Conservation (phyloP, 1,140 invertebrate species). For the Physella acuta region DNA sequence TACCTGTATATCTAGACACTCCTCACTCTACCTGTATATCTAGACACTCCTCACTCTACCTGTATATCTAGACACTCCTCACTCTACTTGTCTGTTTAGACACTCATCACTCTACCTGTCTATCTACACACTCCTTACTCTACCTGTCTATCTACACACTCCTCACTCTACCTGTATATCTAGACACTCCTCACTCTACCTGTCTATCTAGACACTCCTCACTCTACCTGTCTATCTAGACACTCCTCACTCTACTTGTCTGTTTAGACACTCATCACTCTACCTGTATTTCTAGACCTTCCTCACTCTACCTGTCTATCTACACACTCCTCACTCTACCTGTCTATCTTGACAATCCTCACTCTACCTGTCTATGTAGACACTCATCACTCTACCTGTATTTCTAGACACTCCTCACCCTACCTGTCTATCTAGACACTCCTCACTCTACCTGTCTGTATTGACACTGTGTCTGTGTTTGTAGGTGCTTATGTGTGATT, state of each 20-base stretch:
- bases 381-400: too few species aligned
- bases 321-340: not conserved
- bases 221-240: not conserved
- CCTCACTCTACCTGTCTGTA: not conserved
- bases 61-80: not conserved
- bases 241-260: not conserved
- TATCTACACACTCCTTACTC: too few species aligned
- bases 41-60: not conserved
- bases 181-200: not conserved
- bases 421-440: not conserved
- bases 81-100: not conserved
- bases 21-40: constrained; percentile 14
- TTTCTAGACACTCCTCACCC: too few species aligned
- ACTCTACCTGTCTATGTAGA: constrained; percentile 1
- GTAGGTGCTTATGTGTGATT: too few species aligned
- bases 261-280: not conserved
- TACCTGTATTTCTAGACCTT: constrained; percentile 5
- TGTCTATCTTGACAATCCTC: not conserved
- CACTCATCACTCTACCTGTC: not conserved
- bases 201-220: constrained; percentile 5
- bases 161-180: too few species aligned
- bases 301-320: not conserved
- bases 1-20: not conserved
- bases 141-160: too few species aligned
- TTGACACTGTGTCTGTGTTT: too few species aligned